phyloP scores from a whole-genome alignment of 2,888 invertebrate genomes.

The Micoletzkya japonica region DNA sequence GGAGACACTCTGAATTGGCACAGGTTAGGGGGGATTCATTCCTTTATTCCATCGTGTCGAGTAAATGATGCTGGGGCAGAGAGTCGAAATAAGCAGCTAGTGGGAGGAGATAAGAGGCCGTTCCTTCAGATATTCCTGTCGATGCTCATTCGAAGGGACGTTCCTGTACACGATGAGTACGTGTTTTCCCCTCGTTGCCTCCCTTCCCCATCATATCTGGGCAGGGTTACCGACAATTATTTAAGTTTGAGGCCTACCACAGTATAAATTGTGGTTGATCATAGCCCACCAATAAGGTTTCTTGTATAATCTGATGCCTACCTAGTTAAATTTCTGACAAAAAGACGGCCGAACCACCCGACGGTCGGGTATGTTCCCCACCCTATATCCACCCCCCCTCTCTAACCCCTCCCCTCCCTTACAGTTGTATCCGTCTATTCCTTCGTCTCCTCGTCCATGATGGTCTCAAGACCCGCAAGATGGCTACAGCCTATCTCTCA shows the following conservation, averaged over 20 bases:
- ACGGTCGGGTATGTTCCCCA: background rate
- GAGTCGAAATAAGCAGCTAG: background rate
- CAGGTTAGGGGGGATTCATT: conserved; percentile 64
- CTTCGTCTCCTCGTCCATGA: conserved; percentile 76
- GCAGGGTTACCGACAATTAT: too few species aligned
- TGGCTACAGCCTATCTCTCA: conserved; percentile 41
- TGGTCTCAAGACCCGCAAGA: conserved; percentile 73
- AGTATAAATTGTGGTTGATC: too few species aligned
- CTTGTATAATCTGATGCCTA: background rate
- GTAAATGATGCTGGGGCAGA: background rate
- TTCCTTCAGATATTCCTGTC: conserved; percentile 71
- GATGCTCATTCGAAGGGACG: conserved; percentile 70
- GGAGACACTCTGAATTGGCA: conserved; percentile 80
- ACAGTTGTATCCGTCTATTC: conserved; percentile 71
- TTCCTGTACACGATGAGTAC: conserved; percentile 64
- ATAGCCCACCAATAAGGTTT: background rate
- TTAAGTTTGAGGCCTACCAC: too few species aligned
- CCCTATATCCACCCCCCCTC: conserved; percentile 1
- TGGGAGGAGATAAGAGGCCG: background rate
- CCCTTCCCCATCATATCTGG: too few species aligned
- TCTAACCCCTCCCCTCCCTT: background rate
- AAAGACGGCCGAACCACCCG: background rate
- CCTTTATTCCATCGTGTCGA: too few species aligned
- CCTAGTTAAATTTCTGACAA: background rate
- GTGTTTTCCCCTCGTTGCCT: conserved; percentile 11